Evolutionary conservation across 2,113 vertebrate genomes (phyloP), one percentile per base, ranked within the genome.

Genomic region (Austrofundulus limnaeus): DNA sequence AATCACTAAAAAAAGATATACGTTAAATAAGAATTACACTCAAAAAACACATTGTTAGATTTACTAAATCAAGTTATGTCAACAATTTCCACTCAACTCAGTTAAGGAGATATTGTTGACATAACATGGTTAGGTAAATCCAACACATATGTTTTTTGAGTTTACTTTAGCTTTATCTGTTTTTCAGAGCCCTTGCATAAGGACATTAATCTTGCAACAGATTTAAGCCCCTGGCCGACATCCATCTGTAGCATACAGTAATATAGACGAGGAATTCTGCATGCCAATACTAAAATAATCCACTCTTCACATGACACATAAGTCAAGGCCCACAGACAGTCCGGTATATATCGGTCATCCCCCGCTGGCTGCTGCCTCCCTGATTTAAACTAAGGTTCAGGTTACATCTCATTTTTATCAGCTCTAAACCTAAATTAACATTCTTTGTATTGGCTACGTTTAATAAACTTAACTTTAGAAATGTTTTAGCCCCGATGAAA

Each of bases 271-370:
- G 34, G 23, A 59, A 58, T 21, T 38, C 31, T 17, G 14, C 58
- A 66, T 46, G 24, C 12, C 46, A 60, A 62, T 25, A 31, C 51
- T 63, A 28, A 66, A 62, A 46, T 38, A 52, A 52, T 48, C 24
- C 16, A 57, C 41, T 66, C 31, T 61, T 58, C 53, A 73, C 57
- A 54, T 38, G 59, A 58, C 12, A 8, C 15, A 31, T 4, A 9
- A 13, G 13, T 25, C n/a, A 59, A 19, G 3, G 6, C 24, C 20
- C n/a, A 24, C 28, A 56, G 20, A 24, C 9, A 13, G 17, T 55
- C 19, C n/a, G 58, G 37, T 21, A 24, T 24, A 11, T 45, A 42
- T 63, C 3, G 65, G 16, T 50, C 31, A 12, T 56, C 21, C 20
- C 20, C 11, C 13, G 3, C 49, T 2, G 59, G 31, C 21, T 50